Percentiles rank a stretch among this genome's conserved stretches.
phyloP scores from a whole-genome alignment of 2,113 vertebrate genomes.

The Chroicocephalus ridibundus region DNA sequence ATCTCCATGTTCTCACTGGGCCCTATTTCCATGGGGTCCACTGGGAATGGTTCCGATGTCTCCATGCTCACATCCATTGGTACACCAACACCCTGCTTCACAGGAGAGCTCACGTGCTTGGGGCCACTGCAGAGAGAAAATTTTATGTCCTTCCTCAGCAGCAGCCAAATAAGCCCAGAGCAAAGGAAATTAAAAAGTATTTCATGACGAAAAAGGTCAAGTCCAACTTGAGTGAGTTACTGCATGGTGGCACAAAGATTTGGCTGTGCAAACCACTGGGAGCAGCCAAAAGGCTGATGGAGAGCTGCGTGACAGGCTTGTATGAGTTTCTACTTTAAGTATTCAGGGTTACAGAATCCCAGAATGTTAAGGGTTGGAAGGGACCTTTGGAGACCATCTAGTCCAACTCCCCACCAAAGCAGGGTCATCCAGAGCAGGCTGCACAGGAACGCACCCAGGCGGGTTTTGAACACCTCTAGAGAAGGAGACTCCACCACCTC shows the following conservation, averaged over 20 bases:
- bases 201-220: background rate
- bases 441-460: background rate
- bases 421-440: background rate
- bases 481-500: background rate
- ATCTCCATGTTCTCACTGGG: background rate
- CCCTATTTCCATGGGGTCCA: slow-evolving; percentile 72
- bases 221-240: background rate
- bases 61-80: slow-evolving; percentile 54
- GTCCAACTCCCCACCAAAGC: background rate
- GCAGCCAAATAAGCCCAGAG: fast-evolving
- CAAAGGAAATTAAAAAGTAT: background rate
- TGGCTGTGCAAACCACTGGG: background rate
- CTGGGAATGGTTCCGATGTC: background rate
- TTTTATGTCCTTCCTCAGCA: background rate
- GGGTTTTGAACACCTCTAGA: background rate
- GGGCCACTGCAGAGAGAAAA: slow-evolving; percentile 9
- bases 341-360: background rate
- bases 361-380: background rate
- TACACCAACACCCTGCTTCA: slow-evolving; percentile 13
- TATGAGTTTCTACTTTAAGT: background rate
- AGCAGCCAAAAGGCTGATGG: background rate
- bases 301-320: background rate
- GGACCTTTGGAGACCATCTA: background rate
- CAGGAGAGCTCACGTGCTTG: background rate
- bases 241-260: background rate